A percentile compares a stretch with the other conserved stretches of the same genome.
Evolutionary conservation across 2,888 invertebrate species (phyloP).

Genomic region (Rotaria magnacalcarata): DNA sequence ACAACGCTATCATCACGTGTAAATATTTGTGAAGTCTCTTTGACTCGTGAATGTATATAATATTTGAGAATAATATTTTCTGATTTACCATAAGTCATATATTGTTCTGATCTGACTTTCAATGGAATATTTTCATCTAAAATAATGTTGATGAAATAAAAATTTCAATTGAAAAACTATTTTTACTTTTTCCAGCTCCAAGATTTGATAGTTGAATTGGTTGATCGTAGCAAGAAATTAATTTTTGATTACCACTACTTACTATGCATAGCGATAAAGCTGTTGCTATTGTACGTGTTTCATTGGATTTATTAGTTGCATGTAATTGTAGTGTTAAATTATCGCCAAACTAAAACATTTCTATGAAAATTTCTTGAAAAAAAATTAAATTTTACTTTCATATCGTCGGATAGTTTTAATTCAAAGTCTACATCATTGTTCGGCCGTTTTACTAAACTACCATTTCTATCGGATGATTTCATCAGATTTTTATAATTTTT

Average conservation of each 20-base stretch:
- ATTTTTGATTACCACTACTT: background rate
- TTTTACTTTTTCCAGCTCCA: background rate
- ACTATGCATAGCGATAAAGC: background rate
- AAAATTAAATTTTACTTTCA: background rate
- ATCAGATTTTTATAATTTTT: background rate
- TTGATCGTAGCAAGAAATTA: background rate
- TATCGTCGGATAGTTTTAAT: background rate
- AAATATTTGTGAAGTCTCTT: conserved; percentile 2
- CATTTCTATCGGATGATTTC: background rate
- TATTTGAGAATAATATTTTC: background rate
- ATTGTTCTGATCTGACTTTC: background rate
- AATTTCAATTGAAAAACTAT: too few relatives aligned
- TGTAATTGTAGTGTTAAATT: background rate
- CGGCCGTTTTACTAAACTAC: background rate
- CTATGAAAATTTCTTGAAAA: background rate
- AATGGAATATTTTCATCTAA: background rate
- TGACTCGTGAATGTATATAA: background rate
- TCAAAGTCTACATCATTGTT: background rate
- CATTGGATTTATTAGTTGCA: conserved; percentile 10
- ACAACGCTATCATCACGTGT: background rate
- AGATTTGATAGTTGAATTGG: background rate
- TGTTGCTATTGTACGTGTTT: background rate
- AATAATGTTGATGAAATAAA: background rate
- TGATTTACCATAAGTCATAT: background rate
- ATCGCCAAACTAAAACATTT: background rate